These are phyloP conservation scores for Brachystomella parvula DNA, from an alignment of 1,140 invertebrate genomes.

Conservation along the genomic window DNA sequence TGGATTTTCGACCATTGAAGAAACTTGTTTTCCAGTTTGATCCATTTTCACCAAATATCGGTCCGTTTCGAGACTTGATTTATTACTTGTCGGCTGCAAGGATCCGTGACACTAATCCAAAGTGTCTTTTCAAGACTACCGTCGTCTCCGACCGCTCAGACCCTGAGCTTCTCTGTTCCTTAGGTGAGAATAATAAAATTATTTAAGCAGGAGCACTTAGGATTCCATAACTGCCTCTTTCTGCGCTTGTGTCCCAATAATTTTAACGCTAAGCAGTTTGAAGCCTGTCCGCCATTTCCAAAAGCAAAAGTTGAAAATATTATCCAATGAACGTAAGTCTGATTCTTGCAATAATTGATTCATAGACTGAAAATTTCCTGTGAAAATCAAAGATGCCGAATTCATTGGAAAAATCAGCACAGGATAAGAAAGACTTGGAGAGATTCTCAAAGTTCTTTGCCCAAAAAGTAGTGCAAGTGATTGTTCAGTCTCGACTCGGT, in stretches of 20 bases:
- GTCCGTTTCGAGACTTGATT: constrained; percentile 60
- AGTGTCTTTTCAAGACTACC: constrained; percentile 64
- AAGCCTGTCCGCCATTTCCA: not conserved
- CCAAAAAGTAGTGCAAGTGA: constrained; percentile 77
- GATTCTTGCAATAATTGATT: constrained; percentile 9
- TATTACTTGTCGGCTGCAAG: constrained; percentile 57
- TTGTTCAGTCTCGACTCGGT: constrained; percentile 77
- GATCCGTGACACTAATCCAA: constrained; percentile 60
- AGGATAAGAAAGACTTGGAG: constrained; percentile 69
- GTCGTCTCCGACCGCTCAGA: constrained; percentile 68
- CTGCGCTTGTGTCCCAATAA: not conserved
- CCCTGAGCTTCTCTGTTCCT: constrained; percentile 54
- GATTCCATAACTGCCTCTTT: constrained; percentile 24
- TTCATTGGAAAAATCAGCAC: constrained; percentile 37
- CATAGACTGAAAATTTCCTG: not conserved
- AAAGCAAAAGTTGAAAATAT: not conserved
- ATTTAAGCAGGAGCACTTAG: constrained; percentile 30
- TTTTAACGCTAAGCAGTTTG: not conserved
- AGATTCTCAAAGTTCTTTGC: constrained; percentile 81
- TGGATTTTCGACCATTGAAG: constrained; percentile 71
- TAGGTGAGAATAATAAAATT: constrained; percentile 49
- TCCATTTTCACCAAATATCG: constrained; percentile 64
- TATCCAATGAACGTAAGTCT: constrained; percentile 8
- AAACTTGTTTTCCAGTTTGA: constrained; percentile 70
- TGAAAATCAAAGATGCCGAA: not conserved